phyloP scores from a whole-genome alignment of 2,797 vertebrate genomes.

The Phrynocephalus forsythii region DNA sequence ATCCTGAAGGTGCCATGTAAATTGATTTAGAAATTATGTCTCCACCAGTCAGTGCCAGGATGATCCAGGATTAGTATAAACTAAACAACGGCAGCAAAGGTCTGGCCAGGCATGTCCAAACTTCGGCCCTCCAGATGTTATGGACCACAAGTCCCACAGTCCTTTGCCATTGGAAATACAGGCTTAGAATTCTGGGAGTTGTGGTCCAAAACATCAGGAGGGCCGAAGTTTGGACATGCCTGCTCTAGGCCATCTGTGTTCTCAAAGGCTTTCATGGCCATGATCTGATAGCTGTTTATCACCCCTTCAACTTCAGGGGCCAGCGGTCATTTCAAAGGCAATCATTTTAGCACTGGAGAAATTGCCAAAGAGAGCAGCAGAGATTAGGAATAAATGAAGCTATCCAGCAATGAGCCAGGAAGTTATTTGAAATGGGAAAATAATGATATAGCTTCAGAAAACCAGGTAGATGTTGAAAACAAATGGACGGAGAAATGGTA shows the following conservation, averaged over 20 bases:
- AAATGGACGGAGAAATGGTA: background rate
- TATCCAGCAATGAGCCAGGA: background rate
- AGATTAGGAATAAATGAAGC: background rate
- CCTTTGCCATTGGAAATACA: too few species aligned
- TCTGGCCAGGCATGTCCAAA: background rate
- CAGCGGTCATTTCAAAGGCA: background rate
- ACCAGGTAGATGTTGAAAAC: background rate
- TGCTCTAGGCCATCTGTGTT: background rate
- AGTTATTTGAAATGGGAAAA: background rate
- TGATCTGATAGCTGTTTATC: too few species aligned
- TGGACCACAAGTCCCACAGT: too few species aligned
- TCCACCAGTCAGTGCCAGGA: conserved; percentile 1
- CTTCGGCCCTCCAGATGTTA: too few species aligned
- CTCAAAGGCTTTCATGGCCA: too few species aligned
- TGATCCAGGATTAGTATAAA: conserved; percentile 18
- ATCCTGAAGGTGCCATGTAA: conserved; percentile 15
- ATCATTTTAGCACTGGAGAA: background rate
- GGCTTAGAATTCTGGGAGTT: too few species aligned
- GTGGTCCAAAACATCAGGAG: too few species aligned
- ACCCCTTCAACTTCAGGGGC: conserved; percentile 12
- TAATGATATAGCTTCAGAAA: background rate
- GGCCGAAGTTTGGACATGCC: too few species aligned
- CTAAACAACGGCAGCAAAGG: background rate
- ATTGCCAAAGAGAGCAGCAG: background rate
- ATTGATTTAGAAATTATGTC: background rate